phyloP scores from a whole-genome alignment of 64 coral and sea anemone species.

The Astreopora myriophthalma region DNA sequence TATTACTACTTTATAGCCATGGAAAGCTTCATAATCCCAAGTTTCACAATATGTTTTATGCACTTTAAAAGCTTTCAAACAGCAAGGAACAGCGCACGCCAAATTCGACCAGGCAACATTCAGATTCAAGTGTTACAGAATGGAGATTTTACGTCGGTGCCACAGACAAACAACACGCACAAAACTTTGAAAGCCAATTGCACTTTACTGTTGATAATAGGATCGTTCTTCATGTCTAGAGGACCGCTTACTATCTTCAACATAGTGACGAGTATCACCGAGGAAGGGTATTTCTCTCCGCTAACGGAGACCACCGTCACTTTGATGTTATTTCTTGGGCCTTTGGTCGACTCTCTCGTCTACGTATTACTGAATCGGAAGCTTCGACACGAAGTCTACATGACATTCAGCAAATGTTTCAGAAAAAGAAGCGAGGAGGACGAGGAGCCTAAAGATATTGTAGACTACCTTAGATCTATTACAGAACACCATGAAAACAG shows the following conservation, averaged over 20 bases:
- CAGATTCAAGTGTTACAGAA: slow-evolving; percentile 71
- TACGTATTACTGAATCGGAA: slow-evolving; percentile 79
- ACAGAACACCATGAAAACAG: slow-evolving; percentile 38
- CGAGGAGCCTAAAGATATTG: slow-evolving; percentile 88
- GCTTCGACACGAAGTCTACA: slow-evolving; percentile 73
- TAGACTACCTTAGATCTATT: slow-evolving; percentile 83
- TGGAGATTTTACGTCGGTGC: slow-evolving; percentile 79
- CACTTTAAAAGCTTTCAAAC: slow-evolving; percentile 89
- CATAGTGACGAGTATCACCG: slow-evolving; percentile 48
- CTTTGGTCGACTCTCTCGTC: slow-evolving; percentile 53
- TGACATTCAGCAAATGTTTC: slow-evolving; percentile 4
- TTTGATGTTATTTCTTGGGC: slow-evolving; percentile 51
- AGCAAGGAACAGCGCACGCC: slow-evolving; percentile 68
- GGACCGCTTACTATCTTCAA: slow-evolving; percentile 58
- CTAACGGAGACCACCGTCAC: slow-evolving; percentile 13
- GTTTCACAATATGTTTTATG: slow-evolving; percentile 76
- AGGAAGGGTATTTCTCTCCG: slow-evolving; percentile 57
- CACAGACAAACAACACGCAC: slow-evolving; percentile 14
- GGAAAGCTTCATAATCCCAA: slow-evolving; percentile 69
- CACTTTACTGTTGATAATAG: slow-evolving; percentile 75
- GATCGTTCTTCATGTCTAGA: slow-evolving; percentile 69
- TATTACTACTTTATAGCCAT: slow-evolving; percentile 76
- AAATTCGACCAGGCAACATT: slow-evolving; percentile 83
- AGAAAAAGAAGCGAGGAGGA: slow-evolving; percentile 46
- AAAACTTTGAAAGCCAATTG: slow-evolving; percentile 50